These are phyloP conservation scores for Horisme vitalbata DNA, from an alignment of 2,888 invertebrate species.

Conservation along the genomic window DNA sequence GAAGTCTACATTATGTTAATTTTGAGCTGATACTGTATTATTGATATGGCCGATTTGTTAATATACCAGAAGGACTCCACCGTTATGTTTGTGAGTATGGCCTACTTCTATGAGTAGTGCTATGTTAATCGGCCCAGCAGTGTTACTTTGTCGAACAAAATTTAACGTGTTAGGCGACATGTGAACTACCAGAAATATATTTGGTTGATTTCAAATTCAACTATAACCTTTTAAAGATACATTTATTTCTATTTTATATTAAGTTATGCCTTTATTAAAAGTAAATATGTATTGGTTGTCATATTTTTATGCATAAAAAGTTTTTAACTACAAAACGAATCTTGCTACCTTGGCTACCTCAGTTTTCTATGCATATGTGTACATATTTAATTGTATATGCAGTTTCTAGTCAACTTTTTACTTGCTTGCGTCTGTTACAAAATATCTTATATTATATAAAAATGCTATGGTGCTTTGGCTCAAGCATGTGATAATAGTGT, in stretches of 20 bases:
- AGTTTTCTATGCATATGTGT: too few relatives aligned
- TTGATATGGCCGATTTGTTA: constrained; percentile 65
- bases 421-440: neutral
- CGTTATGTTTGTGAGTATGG: constrained; percentile 54
- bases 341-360: too few relatives aligned
- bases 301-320: too few relatives aligned
- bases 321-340: too few relatives aligned
- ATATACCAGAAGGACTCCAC: constrained; percentile 73
- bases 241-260: too few relatives aligned
- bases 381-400: too few relatives aligned
- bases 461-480: constrained; percentile 52
- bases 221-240: too few relatives aligned
- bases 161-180: constrained; percentile 37
- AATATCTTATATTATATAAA: constrained; percentile 4
- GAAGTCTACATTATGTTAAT: constrained; percentile 74
- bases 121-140: constrained; percentile 70
- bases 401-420: too few relatives aligned
- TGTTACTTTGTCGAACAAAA: constrained; percentile 43
- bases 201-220: constrained; percentile 54
- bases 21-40: constrained; percentile 66
- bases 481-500: constrained; percentile 62
- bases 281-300: too few relatives aligned
- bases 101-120: constrained; percentile 41
- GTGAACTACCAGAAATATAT: constrained; percentile 64
- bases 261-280: too few relatives aligned